Percentiles rank a stretch among this genome's conserved stretches.
Conservation (phyloP, 2,113 vertebrate species). For the Gallinago media region DNA sequence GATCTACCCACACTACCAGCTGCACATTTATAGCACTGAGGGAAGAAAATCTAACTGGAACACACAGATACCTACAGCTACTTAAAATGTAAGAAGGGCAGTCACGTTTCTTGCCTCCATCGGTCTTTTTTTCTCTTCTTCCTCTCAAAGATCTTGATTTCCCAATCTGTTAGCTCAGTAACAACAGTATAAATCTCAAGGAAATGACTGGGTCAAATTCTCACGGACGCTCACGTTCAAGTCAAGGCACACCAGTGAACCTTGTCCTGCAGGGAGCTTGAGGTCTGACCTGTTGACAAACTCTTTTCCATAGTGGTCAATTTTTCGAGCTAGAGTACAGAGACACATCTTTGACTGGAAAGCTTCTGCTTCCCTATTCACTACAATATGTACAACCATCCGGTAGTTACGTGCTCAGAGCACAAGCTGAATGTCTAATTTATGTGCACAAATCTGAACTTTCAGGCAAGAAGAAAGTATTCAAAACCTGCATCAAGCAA, state of each 20-base stretch:
- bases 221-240: accelerated
- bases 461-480: neutral
- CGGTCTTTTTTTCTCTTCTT: neutral
- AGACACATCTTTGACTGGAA: neutral
- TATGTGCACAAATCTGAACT: neutral
- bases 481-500: neutral
- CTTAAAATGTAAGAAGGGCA: neutral
- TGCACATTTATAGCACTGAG: accelerated
- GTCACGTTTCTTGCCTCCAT: neutral
- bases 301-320: neutral
- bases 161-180: neutral
- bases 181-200: neutral
- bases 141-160: neutral
- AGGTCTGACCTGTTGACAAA: neutral
- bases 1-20: neutral
- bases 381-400: neutral
- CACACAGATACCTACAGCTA: neutral
- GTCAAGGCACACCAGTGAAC: neutral
- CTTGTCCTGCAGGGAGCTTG: neutral
- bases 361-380: neutral
- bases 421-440: neutral
- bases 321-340: neutral
- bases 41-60: neutral
- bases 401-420: neutral
- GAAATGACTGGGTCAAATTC: neutral